phyloP scores from a whole-genome alignment of 2,113 vertebrate genomes.

The Forbesichthys agassizii region DNA sequence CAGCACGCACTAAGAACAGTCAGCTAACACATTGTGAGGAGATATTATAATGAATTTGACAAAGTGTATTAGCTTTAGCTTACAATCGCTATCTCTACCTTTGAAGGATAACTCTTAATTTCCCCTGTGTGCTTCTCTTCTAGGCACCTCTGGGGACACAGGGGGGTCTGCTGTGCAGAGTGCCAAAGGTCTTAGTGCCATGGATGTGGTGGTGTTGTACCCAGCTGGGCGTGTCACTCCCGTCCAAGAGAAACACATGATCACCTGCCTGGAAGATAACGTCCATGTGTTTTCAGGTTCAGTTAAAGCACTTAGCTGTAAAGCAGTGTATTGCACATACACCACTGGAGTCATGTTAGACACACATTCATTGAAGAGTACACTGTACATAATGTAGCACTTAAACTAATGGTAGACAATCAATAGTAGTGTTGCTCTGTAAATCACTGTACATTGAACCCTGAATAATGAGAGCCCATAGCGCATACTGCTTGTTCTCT shows the following conservation, averaged over 20 bases:
- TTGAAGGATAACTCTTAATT: not conserved
- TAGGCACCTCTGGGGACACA: conserved; percentile 94
- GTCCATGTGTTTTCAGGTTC: conserved; percentile 88
- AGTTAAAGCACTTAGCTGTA: not conserved
- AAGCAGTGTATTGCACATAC: too few species aligned
- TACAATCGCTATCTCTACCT: too few species aligned
- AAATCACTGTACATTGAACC: not conserved
- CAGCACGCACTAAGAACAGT: too few species aligned
- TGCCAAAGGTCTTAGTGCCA: conserved; percentile 75
- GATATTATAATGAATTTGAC: too few species aligned
- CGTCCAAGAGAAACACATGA: conserved; percentile 94
- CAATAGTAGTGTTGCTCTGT: not conserved
- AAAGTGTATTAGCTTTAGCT: too few species aligned
- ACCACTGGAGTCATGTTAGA: not conserved
- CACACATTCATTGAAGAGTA: not conserved
- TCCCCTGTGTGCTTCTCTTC: not conserved
- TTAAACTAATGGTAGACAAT: too few species aligned
- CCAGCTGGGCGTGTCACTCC: conserved; percentile 82
- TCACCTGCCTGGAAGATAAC: conserved; percentile 84
- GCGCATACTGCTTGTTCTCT: not conserved
- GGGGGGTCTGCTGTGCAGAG: conserved; percentile 90
- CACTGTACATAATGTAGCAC: too few species aligned
- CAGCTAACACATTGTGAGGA: too few species aligned
- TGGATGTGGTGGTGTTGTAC: conserved; percentile 87
- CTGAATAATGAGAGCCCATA: not conserved